Conservation (phyloP, 1,140 invertebrate species). For the Lepidurus apus region DNA sequence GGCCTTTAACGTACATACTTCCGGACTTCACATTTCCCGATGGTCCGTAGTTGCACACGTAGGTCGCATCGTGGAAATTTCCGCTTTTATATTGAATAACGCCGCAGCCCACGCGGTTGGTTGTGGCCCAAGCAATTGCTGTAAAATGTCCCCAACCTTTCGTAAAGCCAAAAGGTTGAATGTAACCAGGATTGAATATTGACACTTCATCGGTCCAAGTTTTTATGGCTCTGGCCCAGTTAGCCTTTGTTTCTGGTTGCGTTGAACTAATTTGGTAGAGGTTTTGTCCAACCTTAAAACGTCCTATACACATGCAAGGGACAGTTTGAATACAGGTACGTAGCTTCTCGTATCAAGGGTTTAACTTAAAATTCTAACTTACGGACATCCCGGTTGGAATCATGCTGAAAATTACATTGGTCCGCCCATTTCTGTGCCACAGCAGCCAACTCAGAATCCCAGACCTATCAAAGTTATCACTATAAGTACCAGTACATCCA, state of each 20-base stretch:
- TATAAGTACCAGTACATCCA: conserved; percentile 31
- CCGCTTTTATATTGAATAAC: neutral
- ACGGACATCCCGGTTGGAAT: conserved; percentile 35
- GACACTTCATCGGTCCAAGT: neutral
- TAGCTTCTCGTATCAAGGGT: too few relatives aligned
- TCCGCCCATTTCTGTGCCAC: conserved; percentile 47
- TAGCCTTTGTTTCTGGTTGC: neutral
- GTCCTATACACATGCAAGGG: neutral
- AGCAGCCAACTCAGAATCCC: conserved; percentile 45
- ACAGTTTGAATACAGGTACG: too few relatives aligned
- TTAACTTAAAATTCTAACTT: neutral
- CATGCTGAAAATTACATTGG: conserved; percentile 45
- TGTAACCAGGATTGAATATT: neutral
- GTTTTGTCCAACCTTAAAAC: neutral
- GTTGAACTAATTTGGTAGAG: neutral
- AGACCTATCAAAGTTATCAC: conserved; percentile 31
- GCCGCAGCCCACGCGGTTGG: neutral
- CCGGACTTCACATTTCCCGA: conserved; percentile 35
- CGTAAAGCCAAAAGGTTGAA: neutral
- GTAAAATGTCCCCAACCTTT: neutral
- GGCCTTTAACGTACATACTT: neutral
- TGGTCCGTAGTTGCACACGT: conserved; percentile 40
- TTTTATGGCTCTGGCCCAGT: neutral
- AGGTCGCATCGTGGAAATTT: neutral
- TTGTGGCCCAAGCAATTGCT: neutral